These are phyloP conservation scores for Drosophila formosana DNA, from an alignment of 2,888 invertebrate species.

Conservation along the genomic window DNA sequence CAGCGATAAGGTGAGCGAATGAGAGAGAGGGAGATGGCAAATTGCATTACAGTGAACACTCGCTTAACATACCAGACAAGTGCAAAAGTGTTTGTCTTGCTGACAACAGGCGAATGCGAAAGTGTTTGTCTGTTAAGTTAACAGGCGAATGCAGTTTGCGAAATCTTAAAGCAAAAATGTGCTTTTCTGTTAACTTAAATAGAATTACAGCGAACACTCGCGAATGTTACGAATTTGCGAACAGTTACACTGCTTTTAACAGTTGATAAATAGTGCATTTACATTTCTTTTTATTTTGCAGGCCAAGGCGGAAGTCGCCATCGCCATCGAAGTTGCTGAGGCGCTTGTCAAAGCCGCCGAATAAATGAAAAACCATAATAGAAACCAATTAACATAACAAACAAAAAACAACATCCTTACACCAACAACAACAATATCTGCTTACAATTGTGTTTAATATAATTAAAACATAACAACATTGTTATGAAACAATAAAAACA, in stretches of 20 bases:
- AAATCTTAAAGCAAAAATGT: no score
- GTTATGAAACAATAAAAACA: slow-evolving; percentile 76
- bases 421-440: slow-evolving; percentile 39
- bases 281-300: slow-evolving; percentile 68
- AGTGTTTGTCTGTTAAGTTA: no score
- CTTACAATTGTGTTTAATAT: slow-evolving; percentile 63
- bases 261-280: slow-evolving; percentile 46
- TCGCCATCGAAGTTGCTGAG: slow-evolving; percentile 97
- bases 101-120: no score
- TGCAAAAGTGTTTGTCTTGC: no score
- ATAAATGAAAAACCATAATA: slow-evolving; percentile 82
- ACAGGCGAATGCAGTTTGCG: no score
- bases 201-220: no score
- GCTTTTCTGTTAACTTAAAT: no score
- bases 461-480: slow-evolving; percentile 55
- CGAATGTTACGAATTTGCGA: no score
- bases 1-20: slow-evolving; percentile 89
- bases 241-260: not conserved
- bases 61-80: not conserved
- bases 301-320: slow-evolving; percentile 95
- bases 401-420: slow-evolving; percentile 28
- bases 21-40: not conserved
- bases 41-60: not conserved
- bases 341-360: slow-evolving; percentile 94
- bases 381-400: slow-evolving; percentile 31